Conservation (phyloP, 2,113 vertebrate species). For the Cryptotis parvus region DNA sequence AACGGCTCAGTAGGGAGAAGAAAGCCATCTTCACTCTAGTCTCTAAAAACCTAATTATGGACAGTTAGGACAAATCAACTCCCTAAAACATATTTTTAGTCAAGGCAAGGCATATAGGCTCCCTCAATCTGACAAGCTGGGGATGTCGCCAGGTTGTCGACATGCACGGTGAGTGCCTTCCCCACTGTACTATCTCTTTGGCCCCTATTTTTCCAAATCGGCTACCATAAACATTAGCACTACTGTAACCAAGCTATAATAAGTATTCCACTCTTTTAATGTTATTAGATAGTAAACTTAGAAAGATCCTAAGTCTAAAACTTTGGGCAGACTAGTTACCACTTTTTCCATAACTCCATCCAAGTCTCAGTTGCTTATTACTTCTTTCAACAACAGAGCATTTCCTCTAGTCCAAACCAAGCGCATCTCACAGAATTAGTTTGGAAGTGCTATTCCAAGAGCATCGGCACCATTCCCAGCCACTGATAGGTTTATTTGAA, state of each 20-base stretch:
- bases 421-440: background rate
- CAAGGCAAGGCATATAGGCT: no score
- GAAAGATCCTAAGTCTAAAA: background rate
- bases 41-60: background rate
- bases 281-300: no score
- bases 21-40: background rate
- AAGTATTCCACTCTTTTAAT: no score
- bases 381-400: background rate
- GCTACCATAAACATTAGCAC: no score
- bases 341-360: background rate
- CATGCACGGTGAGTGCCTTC: no score
- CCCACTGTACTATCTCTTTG: no score
- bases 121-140: no score
- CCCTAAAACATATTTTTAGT: background rate
- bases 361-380: background rate
- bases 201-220: no score
- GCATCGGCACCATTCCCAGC: background rate
- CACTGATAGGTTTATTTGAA: background rate
- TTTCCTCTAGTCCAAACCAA: constrained; percentile 19
- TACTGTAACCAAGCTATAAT: no score
- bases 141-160: no score
- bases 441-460: constrained; percentile 10
- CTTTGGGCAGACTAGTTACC: background rate
- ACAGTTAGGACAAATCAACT: background rate
- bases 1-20: background rate